Evolutionary conservation across 2,888 invertebrate species (phyloP), one percentile per base, ranked within the genome.

Genomic region (Helicoverpa assulta): DNA sequence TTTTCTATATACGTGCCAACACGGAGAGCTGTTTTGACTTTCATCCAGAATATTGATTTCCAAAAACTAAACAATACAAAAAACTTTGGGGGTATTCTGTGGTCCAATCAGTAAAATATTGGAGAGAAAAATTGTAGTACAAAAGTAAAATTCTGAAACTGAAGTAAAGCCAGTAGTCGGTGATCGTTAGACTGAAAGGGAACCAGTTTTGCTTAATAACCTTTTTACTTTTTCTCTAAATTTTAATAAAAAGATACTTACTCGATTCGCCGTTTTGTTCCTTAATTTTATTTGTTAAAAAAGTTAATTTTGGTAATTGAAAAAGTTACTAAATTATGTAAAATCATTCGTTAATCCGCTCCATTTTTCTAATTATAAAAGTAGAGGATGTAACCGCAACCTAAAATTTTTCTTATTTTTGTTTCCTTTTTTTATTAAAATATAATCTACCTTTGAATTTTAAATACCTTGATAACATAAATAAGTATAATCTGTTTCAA

Each of bases 61-160:
- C 7, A 29, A 52, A 54, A 65, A 55, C 43, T 37, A 67, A 61
- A 72, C 33, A 52, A 29, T 37, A 6, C 8, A 18, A 26, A 2
- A 47, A 33, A 18, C 26, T 52, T 5, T 18, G 37, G n/a, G 51
- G 21, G 53, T 52, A 40, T 19, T 50, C 52, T 18, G 26, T 1
- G 43, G 12, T 18, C 26, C 74, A 78, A 74, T 74, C 74, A 74
- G 65, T 8, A 33, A 65, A 78, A 72, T 57, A 50, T 57, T 78
- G 57, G 33, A 53, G 16, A 29, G 14, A 21, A 77, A 77, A 60
- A 60, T 50, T 53, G 33, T 6, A 56, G 53, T 12, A 37, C 12
- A 57, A 60, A 50, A 10, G 50, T 16, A 12, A 57, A 61, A 37
- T 70, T 73, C 29, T 18, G 50, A 50, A 60, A 65, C 56, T 51